phyloP scores from a whole-genome alignment of 2,888 invertebrate genomes.

The Ferrisia virgata region DNA sequence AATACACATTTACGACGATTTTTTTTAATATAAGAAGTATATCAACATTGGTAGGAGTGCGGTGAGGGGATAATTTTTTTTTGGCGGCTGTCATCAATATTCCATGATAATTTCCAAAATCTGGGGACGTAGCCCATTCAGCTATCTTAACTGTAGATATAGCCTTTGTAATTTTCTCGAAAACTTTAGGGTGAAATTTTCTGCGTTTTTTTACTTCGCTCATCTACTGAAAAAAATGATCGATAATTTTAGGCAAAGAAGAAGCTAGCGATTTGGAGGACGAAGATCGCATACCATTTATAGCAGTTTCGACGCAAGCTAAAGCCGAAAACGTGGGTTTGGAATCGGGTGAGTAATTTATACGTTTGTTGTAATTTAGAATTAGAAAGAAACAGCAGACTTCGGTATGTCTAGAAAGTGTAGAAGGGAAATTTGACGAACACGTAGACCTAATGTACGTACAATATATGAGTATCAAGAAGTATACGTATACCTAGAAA shows the following conservation, averaged over 20 bases:
- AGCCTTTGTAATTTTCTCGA: too few relatives aligned
- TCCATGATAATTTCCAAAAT: too few relatives aligned
- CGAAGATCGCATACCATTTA: background rate
- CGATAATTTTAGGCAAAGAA: slow-evolving; percentile 4
- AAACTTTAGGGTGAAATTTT: too few relatives aligned
- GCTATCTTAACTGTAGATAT: too few relatives aligned
- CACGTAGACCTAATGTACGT: too few relatives aligned
- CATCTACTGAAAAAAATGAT: background rate
- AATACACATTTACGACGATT: too few relatives aligned
- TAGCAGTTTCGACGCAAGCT: background rate
- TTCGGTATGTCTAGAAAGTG: background rate
- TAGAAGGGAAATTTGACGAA: background rate
- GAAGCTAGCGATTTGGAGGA: slow-evolving; percentile 27
- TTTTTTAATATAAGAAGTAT: too few relatives aligned
- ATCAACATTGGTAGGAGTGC: too few relatives aligned
- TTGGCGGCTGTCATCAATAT: too few relatives aligned
- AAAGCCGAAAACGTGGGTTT: slow-evolving; percentile 6
- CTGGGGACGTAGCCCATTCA: too few relatives aligned
- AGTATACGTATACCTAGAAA: background rate
- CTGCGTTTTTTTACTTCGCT: background rate
- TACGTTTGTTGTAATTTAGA: background rate
- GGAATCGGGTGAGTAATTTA: slow-evolving; percentile 34
- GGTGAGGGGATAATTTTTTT: too few relatives aligned
- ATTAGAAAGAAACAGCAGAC: background rate
- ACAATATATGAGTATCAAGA: background rate